Percentiles rank a stretch among this genome's conserved stretches.
Conservation (phyloP, 2,797 vertebrate species). For the Microctenopoma steveboyesi region DNA sequence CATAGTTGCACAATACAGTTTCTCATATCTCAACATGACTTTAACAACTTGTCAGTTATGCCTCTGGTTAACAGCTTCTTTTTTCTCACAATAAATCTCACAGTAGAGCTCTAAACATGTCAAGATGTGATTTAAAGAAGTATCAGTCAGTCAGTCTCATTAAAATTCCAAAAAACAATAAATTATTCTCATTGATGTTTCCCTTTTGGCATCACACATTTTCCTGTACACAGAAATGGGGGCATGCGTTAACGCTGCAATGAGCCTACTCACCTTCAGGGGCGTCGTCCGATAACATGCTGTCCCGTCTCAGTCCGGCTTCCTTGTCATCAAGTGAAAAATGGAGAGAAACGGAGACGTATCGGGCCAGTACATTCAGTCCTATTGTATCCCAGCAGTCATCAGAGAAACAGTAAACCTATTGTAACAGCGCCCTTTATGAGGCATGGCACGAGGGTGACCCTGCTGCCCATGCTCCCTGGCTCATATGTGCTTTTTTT, state of each 20-base stretch:
- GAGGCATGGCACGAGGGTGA: slow-evolving; percentile 80
- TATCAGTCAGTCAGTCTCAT: slow-evolving; percentile 16
- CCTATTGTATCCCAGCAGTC: slow-evolving; percentile 60
- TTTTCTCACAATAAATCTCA: background rate
- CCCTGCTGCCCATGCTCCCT: slow-evolving; percentile 76
- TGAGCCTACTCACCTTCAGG: slow-evolving; percentile 81
- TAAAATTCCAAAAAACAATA: slow-evolving; percentile 32
- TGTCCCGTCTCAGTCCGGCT: slow-evolving; percentile 75
- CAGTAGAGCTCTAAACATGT: background rate
- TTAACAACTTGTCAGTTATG: slow-evolving; percentile 20
- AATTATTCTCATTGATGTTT: slow-evolving; percentile 22
- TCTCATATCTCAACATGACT: slow-evolving; percentile 22
- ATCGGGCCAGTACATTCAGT: slow-evolving; percentile 64
- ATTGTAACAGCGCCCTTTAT: slow-evolving; percentile 83
- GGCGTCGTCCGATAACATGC: slow-evolving; percentile 83
- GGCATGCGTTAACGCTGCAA: slow-evolving; percentile 35
- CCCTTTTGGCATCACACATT: slow-evolving; percentile 16
- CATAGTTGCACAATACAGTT: slow-evolving; percentile 27
- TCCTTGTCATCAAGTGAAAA: slow-evolving; percentile 74
- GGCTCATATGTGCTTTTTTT: slow-evolving; percentile 56
- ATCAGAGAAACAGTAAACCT: slow-evolving; percentile 83
- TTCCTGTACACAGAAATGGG: slow-evolving; percentile 26
- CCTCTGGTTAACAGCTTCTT: background rate
- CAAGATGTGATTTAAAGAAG: slow-evolving; percentile 9
- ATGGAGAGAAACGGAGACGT: slow-evolving; percentile 51